Conservation (phyloP, 2,113 vertebrate genomes). For the Syngnathus floridae region DNA sequence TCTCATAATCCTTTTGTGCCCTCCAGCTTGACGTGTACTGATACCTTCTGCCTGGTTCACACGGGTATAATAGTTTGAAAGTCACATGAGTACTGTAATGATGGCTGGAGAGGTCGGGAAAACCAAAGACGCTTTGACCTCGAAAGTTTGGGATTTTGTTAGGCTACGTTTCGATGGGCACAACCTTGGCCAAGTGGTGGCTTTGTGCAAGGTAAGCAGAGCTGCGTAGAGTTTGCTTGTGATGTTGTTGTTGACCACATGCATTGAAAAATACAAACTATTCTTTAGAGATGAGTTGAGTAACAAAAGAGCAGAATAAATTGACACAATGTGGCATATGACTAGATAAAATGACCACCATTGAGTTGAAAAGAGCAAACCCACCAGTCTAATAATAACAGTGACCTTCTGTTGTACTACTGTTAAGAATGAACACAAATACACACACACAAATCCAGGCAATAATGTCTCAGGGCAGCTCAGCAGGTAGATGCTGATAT, state of each 20-base stretch:
- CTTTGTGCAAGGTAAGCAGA: no score
- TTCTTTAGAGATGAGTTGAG: background rate
- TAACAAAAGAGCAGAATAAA: background rate
- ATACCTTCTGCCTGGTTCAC: conserved; percentile 35
- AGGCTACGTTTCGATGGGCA: background rate
- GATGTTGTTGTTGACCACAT: background rate
- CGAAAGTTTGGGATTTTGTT: background rate
- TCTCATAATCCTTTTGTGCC: conserved; percentile 51
- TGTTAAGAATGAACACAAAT: conserved; percentile 23
- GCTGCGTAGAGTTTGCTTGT: background rate
- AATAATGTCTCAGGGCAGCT: conserved; percentile 25
- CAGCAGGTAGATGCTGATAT: conserved; percentile 21
- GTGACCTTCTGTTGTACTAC: conserved; percentile 59
- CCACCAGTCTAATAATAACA: conserved; percentile 28
- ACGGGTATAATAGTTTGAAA: conserved; percentile 39
- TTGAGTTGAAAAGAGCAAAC: conserved; percentile 13
- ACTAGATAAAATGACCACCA: conserved; percentile 15
- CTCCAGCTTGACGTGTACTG: conserved; percentile 36
- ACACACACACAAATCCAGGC: conserved; percentile 4
- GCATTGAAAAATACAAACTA: background rate
- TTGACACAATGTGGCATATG: background rate
- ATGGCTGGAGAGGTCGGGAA: conserved; percentile 20
- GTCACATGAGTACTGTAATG: conserved; percentile 38
- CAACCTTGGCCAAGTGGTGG: background rate
- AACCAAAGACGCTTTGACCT: conserved; percentile 10